Base-by-base conservation (phyloP, 2,113 vertebrate species). In the Chauna torquata region DNA sequence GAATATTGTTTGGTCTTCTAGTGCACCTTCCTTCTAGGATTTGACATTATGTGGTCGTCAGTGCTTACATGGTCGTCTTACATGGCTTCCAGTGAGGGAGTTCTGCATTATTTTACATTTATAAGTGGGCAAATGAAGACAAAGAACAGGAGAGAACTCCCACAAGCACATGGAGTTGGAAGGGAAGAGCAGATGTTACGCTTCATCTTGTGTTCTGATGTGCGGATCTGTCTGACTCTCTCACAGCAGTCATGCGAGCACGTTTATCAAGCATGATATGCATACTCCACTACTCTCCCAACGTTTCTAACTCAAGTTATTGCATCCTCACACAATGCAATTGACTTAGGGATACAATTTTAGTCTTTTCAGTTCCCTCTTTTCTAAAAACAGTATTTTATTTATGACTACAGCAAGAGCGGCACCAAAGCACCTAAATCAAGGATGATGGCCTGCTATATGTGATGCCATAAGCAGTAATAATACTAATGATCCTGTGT, bases 81-180 rank as follows among this genome's bases (percentile, higher is more conserved):
- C 34, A 88, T 45, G 75, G 34, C 76, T 90, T 85, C 49, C 50
- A 88, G 58, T 49, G 16, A 49, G 11, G 24, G 54, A 83, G 50
- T 19, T 90, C 80, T 90, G 66, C 61, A 86, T 93, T 87, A 71
- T 52, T 92, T 92, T 52, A 88, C 62, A 88, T 90, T 88, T 92
- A 81, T 76, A 84, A 55, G 70, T 34, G 54, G 36, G 68, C 80
- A 92, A 90, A 85, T 52, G 78, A 40, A 65, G 62, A 65, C 15
- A 76, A 40, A 54, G 59, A 94, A 86, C 38, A 66, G 85, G 74
- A 94, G 78, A 86, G 42, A 93, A 88, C 64, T 96, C 92, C 50
- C 80, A 78, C 83, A 81, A 81, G 81, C 59, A 34, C 47, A 47
- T 0, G 1, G 68, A 95, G 74, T 68, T 94, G 91, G 94, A 84